Evolutionary conservation across 2,797 vertebrate genomes (phyloP), one percentile per base, ranked within the genome.

Genomic region (Morelia viridis): DNA sequence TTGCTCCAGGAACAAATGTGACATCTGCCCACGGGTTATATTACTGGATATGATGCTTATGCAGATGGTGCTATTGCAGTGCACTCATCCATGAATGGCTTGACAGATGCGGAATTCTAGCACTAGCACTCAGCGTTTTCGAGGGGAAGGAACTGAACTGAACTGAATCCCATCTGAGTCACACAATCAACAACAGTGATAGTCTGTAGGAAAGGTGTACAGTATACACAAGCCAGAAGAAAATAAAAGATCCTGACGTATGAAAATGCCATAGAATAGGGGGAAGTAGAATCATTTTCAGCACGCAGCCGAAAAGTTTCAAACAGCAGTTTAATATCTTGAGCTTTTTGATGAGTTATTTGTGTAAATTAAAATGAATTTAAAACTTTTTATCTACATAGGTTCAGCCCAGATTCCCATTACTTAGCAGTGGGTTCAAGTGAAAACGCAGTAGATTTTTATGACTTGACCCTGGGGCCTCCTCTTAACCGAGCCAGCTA

Each of bases 331-430:
- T n/a, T 90, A 19, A 26, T 28, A 56, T 41, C 62, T 8, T 65
- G 50, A 92, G 9, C 57, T 85, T 50, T 80, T 91, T 57, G 0
- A 3, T 46, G 3, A 11, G 19, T 56, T 5, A n/a, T 15, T 65
- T 89, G 8, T 88, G 41, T 71, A 2, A 41, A 92, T 50, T 31
- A 87, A 22, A 56, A 56, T 35, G 62, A 65, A 90, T 53, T n/a
- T 80, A 28, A 86, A 83, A 12, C 0, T 95, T 90, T 91, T 90
- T 93, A 87, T 28, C 90, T 94, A 93, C 71, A 85, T 95, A 99
- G 99, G 96, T 99, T 99, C 97, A 99, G 99, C 96, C 99, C 98
- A 57, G 98, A 99, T 95, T 99, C 98, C 96, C 98, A 97, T n/a
- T 98, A 98, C 95, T 93, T 99, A 96, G 99, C 99, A 0, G 98